A percentile compares a stretch with the other conserved stretches of the same genome.
phyloP scores from a whole-genome alignment of 2,888 invertebrate species.

The Cenopis cana region DNA sequence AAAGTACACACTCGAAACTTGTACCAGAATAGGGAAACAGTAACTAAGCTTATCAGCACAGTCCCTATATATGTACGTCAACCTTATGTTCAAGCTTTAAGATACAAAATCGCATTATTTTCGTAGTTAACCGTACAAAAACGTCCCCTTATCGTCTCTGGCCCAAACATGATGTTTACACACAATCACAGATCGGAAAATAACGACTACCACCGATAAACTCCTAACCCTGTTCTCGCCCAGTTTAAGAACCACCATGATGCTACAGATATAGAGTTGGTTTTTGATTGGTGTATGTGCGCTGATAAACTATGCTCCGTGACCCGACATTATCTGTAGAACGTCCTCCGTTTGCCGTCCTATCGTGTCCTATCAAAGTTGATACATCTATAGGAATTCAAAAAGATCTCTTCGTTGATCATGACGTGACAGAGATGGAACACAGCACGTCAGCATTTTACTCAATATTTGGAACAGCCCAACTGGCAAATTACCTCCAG shows the following conservation, averaged over 20 bases:
- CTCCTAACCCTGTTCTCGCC: slow-evolving; percentile 3
- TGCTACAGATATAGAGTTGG: background rate
- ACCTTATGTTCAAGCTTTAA: too few relatives aligned
- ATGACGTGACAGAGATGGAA: too few relatives aligned
- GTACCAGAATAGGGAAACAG: background rate
- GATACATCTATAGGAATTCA: background rate
- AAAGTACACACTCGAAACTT: background rate
- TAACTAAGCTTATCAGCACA: slow-evolving; percentile 14
- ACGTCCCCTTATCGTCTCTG: slow-evolving; percentile 3
- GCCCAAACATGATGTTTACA: slow-evolving; percentile 36
- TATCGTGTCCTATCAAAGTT: slow-evolving; percentile 21
- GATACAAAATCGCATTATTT: background rate
- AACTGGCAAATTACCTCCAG: too few relatives aligned
- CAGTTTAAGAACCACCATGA: background rate
- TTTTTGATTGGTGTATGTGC: slow-evolving; percentile 1
- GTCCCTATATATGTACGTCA: background rate
- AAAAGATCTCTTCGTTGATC: background rate
- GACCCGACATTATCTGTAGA: slow-evolving; percentile 35
- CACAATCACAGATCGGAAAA: slow-evolving; percentile 44
- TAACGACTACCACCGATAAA: slow-evolving; percentile 34
- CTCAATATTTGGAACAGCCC: too few relatives aligned
- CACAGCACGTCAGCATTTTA: too few relatives aligned
- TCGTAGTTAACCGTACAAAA: background rate
- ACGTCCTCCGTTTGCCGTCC: slow-evolving; percentile 31
- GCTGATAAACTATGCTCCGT: slow-evolving; percentile 37